Evolutionary conservation across 2,113 vertebrate species (phyloP), one percentile per base, ranked within the genome.

Genomic region (Hemiscyllium ocellatum): DNA sequence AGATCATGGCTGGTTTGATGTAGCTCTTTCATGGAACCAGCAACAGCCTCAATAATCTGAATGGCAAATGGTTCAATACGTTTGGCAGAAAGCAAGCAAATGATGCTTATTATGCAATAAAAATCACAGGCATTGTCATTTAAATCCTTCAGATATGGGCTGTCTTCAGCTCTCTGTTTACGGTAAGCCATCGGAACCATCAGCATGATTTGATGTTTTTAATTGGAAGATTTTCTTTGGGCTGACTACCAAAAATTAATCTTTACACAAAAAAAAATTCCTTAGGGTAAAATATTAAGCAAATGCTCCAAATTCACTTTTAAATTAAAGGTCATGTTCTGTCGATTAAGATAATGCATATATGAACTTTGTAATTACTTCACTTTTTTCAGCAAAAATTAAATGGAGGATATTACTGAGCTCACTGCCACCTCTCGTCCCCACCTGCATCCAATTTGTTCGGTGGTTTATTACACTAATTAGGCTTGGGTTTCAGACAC

Each of bases 301-400:
- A 93, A 93, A 17, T 93, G 89, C 89, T 68, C 89, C n/a, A 42
- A 37, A 93, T 93, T 93, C 89, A 66, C 89, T 93, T 61, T 93
- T 93, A 93, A 93, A 93, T 93, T 93, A 93, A 93, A 66, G 89
- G 89, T 93, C 89, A 68, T 37, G 89, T 93, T 66, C 89, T 93
- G 89, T 93, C 37, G 89, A 93, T 93, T 93, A 93, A 93, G 61
- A 68, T 93, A 66, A 93, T 93, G 89, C 89, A 66, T 93, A 61
- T 93, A 93, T 93, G 61, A 93, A 93, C 33, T 93, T 93, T 66
- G 65, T 93, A 93, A 93, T 93, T 93, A 93, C 89, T 68, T 66
- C 61, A 66, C 19, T 93, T 68, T 61, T 68, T 66, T 10, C 61
- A 22, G 33, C 33, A 22, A 65, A 93, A 93, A 93, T 93, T 93